Evolutionary conservation across 2,888 invertebrate genomes (phyloP).

Genomic region (Tethea ocularis): DNA sequence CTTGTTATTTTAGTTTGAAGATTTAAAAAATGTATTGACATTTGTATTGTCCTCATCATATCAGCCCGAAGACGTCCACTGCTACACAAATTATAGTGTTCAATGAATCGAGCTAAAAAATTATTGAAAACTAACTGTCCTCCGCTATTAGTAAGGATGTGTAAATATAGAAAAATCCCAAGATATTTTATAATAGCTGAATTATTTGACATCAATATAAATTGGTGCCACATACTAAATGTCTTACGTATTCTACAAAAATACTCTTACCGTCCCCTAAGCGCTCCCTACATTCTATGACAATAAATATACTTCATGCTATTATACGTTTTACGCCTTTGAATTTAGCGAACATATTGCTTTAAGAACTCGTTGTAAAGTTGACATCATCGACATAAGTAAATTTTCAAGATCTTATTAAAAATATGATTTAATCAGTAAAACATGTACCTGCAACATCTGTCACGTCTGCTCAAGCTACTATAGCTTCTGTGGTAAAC

Average conservation of each 20-base stretch:
- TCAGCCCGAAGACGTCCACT: no score
- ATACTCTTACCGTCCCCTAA: background rate
- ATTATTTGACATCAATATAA: background rate
- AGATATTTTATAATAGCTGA: background rate
- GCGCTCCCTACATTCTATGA: background rate
- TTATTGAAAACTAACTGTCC: no score
- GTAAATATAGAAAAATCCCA: background rate
- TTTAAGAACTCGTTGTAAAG: background rate
- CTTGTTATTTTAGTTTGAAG: background rate
- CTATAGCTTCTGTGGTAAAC: background rate
- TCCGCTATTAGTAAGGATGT: background rate
- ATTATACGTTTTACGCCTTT: background rate
- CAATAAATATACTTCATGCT: background rate
- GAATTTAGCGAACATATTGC: background rate
- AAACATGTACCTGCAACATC: background rate
- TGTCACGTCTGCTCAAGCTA: background rate
- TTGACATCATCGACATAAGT: background rate
- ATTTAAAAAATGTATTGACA: background rate
- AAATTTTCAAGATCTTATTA: constrained; percentile 3
- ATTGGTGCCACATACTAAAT: background rate
- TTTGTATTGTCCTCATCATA: no score
- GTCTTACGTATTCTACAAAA: constrained; percentile 8
- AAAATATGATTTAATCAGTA: background rate
- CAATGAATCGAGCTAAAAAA: no score
- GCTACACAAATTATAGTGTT: no score